Evolutionary conservation across 2,797 vertebrate genomes (phyloP).

Genomic region (Benthosema pterotum): DNA sequence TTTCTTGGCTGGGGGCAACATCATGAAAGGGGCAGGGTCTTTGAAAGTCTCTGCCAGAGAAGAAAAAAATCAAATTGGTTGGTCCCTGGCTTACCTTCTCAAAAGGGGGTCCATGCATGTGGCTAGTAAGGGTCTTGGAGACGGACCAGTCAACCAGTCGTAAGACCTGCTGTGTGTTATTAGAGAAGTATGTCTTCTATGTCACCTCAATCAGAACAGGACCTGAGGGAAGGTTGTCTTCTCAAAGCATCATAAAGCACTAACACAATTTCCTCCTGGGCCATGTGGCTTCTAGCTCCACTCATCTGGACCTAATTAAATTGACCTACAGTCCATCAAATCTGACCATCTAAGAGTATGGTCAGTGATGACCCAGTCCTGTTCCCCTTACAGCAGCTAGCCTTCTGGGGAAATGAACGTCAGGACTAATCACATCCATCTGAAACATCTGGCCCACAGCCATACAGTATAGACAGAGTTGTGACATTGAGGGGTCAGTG

Average conservation of each 20-base stretch:
- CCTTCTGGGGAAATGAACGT: neutral
- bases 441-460: too few species aligned
- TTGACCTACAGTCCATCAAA: slow-evolving; percentile 33
- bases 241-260: slow-evolving; percentile 36
- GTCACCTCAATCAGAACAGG: slow-evolving; percentile 10
- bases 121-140: slow-evolving; percentile 2
- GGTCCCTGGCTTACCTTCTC: too few species aligned
- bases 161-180: neutral
- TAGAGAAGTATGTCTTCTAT: neutral
- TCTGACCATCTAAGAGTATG: slow-evolving; percentile 7
- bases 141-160: slow-evolving; percentile 19
- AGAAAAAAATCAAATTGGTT: too few species aligned
- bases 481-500: too few species aligned
- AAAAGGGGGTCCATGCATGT: too few species aligned
- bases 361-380: slow-evolving; percentile 12
- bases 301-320: slow-evolving; percentile 52
- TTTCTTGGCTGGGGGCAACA: too few species aligned
- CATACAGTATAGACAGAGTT: too few species aligned
- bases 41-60: too few species aligned
- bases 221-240: slow-evolving; percentile 16
- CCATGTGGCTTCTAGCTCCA: slow-evolving; percentile 65
- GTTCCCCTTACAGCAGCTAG: neutral
- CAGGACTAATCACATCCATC: neutral
- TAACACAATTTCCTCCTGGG: slow-evolving; percentile 63
- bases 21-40: too few species aligned